Percentiles rank a stretch among this genome's conserved stretches.
phyloP scores from a whole-genome alignment of 2,113 vertebrate species.

The Columbina picui region DNA sequence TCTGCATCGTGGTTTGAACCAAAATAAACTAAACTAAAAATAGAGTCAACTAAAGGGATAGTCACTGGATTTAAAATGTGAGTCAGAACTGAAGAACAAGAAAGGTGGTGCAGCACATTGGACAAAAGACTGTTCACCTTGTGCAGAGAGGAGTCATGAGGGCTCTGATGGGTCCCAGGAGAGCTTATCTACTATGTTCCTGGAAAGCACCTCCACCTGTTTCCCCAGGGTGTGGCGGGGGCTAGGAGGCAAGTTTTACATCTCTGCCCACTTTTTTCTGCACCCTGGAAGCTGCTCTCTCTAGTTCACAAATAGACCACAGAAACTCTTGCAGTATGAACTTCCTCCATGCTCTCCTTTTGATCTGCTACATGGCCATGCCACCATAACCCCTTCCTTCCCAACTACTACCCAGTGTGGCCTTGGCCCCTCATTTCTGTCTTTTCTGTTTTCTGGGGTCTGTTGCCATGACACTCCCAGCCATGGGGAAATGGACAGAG shows the following conservation, averaged over 20 bases:
- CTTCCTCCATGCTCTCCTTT: neutral
- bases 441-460: neutral
- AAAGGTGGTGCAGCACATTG: neutral
- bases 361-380: neutral
- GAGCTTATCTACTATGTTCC: neutral
- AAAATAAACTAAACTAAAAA: constrained; percentile 59
- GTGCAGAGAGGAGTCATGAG: neutral
- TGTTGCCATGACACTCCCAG: neutral
- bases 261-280: neutral
- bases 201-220: neutral
- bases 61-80: neutral
- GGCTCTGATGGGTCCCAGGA: neutral
- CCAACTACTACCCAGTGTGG: rapidly evolving
- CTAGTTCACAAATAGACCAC: too few species aligned
- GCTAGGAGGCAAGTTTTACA: neutral
- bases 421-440: rapidly evolving
- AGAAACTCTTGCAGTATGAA: neutral
- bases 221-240: rapidly evolving
- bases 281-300: neutral
- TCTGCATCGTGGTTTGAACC: constrained; percentile 21
- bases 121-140: neutral
- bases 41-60: constrained; percentile 12
- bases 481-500: rapidly evolving
- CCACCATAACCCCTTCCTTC: neutral
- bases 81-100: constrained; percentile 7